Evolutionary conservation across 1,140 invertebrate genomes (phyloP), one percentile per base, ranked within the genome.

Genomic region (Cyrtorhinus lividipennis): DNA sequence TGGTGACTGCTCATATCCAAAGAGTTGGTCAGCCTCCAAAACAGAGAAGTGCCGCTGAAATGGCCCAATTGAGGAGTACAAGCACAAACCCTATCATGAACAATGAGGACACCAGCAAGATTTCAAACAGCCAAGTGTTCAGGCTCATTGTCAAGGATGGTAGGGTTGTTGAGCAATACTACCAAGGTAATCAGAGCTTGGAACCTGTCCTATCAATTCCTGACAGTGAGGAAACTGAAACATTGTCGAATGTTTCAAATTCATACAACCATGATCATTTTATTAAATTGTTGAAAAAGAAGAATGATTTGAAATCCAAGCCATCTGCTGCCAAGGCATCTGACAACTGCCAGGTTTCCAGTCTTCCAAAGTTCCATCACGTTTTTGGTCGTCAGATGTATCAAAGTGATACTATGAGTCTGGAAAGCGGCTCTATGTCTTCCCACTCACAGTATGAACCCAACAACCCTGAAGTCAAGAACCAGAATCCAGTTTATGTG

Each of bases 301-400:
- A 59, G 44, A 65, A 62, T 24, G 64, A 62, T 20, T 22, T 57
- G 15, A 65, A 66, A 59, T 56, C 24, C 3, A 62, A 67, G 24
- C 30, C 65, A 44, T n/a, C n/a, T n/a, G 64, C 62, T 30, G n/a
- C 46, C 26, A 62, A 64, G 25, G 62, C 20, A 18, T 61, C 22
- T 64, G 64, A 65, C 24, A 62, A 57, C 48, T 23, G 24, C n/a
- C 65, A 66, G 56, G 57, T 64, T 63, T 65, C 70, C 53, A 68
- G 67, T 58, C 71, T 88, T 64, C 86, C 86, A 1, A 87, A 87
- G 72, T 88, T 88, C 71, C 85, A 87, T 68, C 85, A 87, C 72
- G 86, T 83, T 1, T 88, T 88, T 70, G 83, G 85, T 3, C 86
- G 86, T 72, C 76, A 75, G 1, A 76, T 77, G 45, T 69, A 68